A percentile compares a stretch with the other conserved stretches of the same genome.
phyloP scores from a whole-genome alignment of 2,888 invertebrate genomes.

The Himalopsyche japonica region DNA sequence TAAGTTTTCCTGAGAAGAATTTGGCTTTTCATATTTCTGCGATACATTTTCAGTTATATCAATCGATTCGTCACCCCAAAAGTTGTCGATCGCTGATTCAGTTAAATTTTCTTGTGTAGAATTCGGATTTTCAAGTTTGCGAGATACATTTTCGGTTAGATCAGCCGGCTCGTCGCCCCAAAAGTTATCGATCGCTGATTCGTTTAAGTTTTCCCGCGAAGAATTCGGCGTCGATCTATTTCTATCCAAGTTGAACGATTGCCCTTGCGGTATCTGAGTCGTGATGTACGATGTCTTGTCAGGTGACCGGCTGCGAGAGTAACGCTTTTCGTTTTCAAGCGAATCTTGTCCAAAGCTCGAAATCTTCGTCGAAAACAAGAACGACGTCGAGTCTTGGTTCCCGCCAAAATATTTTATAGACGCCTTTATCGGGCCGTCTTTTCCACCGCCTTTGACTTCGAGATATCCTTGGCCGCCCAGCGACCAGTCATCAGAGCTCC shows the following conservation, averaged over 20 bases:
- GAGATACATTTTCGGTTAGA: conserved; percentile 5
- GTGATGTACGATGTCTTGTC: conserved; percentile 56
- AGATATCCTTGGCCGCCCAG: conserved; percentile 56
- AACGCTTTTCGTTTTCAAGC: conserved; percentile 50
- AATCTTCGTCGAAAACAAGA: conserved; percentile 59
- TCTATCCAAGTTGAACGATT: conserved; percentile 44
- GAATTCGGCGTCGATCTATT: neutral
- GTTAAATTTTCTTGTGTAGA: too few relatives aligned
- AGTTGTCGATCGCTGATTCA: too few relatives aligned
- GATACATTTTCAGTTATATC: too few relatives aligned
- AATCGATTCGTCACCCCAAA: too few relatives aligned
- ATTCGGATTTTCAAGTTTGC: conserved; percentile 46
- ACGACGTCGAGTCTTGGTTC: conserved; percentile 52
- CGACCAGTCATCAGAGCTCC: conserved; percentile 48
- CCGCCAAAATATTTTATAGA: conserved; percentile 52
- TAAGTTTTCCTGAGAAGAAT: conserved; percentile 44
- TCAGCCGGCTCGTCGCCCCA: conserved; percentile 19
- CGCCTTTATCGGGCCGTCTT: conserved; percentile 52
- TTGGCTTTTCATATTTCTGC: too few relatives aligned
- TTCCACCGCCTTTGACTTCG: conserved; percentile 50
- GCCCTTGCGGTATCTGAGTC: conserved; percentile 51
- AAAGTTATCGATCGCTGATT: neutral
- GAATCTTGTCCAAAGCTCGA: conserved; percentile 60
- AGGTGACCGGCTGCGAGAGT: conserved; percentile 47
- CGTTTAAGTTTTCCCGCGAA: conserved; percentile 44